These are phyloP conservation scores for Pterocles orientalis DNA, from an alignment of 2,113 vertebrate species.

Conservation along the genomic window DNA sequence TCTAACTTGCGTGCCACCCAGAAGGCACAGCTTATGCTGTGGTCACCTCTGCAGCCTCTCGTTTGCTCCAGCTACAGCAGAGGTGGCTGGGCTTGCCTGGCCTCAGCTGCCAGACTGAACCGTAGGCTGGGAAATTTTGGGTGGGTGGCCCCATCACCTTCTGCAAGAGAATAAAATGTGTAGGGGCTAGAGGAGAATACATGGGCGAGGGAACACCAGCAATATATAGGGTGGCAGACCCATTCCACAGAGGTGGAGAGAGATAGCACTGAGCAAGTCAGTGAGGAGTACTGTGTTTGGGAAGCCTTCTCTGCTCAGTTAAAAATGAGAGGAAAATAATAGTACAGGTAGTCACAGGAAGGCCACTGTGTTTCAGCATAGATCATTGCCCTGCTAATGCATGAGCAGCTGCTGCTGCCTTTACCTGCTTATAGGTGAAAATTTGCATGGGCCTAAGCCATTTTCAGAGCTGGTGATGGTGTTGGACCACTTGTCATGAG, in stretches of 20 bases:
- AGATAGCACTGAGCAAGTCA: neutral
- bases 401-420: neutral
- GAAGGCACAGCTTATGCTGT: rapidly evolving
- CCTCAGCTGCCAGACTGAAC: rapidly evolving
- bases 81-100: neutral
- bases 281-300: neutral
- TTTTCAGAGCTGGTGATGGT: neutral
- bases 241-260: neutral
- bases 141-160: neutral
- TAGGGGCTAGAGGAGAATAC: neutral
- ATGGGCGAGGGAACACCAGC: rapidly evolving
- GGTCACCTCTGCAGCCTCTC: neutral
- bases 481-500: neutral
- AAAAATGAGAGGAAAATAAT: neutral
- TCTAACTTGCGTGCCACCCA: neutral
- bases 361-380: neutral
- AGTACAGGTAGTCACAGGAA: neutral
- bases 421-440: neutral
- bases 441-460: neutral
- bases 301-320: neutral
- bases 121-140: neutral
- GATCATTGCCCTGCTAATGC: neutral
- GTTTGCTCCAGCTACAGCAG: neutral
- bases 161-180: neutral
- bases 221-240: neutral